Percentiles rank a stretch among this genome's conserved stretches.
phyloP scores from a whole-genome alignment of 2,113 vertebrate genomes.

The Pomatorhinus ruficollis region DNA sequence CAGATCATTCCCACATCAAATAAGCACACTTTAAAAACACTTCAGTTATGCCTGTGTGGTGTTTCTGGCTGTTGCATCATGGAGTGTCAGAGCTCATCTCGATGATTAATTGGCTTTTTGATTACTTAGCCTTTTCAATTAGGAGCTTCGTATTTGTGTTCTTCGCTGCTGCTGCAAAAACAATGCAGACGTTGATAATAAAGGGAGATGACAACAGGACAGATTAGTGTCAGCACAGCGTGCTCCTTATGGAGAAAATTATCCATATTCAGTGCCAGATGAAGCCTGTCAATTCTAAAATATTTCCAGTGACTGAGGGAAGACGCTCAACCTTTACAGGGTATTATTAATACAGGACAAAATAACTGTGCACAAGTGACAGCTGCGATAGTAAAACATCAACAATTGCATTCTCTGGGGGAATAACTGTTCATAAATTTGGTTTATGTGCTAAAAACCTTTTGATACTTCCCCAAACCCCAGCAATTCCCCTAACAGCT shows the following conservation, averaged over 20 bases:
- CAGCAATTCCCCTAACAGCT: slow-evolving; percentile 46
- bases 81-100: slow-evolving; percentile 59
- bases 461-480: slow-evolving; percentile 14
- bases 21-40: slow-evolving; percentile 59
- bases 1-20: slow-evolving; percentile 66
- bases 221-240: slow-evolving; percentile 68
- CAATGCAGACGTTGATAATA: slow-evolving; percentile 63
- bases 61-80: slow-evolving; percentile 66
- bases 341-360: slow-evolving; percentile 57
- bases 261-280: slow-evolving; percentile 64
- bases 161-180: slow-evolving; percentile 12
- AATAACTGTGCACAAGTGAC: slow-evolving; percentile 21
- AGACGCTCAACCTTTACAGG: slow-evolving; percentile 56
- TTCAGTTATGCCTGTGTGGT: slow-evolving; percentile 1
- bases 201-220: slow-evolving; percentile 66
- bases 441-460: slow-evolving; percentile 51
- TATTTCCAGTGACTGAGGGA: slow-evolving; percentile 47
- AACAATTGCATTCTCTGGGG: slow-evolving; percentile 27
- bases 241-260: slow-evolving; percentile 67
- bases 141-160: slow-evolving; percentile 63
- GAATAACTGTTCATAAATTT: slow-evolving; percentile 56
- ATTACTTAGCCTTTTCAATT: slow-evolving; percentile 74
- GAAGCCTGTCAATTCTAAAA: slow-evolving; percentile 69
- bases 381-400: slow-evolving; percentile 44
- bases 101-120: slow-evolving; percentile 79